Conservation (phyloP, 2,797 vertebrate genomes). For the Schizopygopsis pylzovi region DNA sequence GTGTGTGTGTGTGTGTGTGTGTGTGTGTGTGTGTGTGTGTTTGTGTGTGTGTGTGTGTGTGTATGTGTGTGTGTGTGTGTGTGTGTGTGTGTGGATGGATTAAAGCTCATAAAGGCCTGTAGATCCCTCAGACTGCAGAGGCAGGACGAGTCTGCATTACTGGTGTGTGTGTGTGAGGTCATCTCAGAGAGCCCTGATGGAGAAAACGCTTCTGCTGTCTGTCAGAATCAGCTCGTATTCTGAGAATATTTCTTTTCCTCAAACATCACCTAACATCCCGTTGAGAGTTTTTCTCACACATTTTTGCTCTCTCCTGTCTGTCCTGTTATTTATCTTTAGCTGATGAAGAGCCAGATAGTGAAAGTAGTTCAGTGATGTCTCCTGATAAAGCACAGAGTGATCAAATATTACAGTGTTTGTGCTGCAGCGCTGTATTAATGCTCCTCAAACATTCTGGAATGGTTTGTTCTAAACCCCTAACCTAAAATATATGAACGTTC, state of each 20-base stretch:
- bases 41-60: too few species aligned
- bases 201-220: conserved; percentile 9
- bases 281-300: not conserved
- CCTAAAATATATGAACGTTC: not conserved
- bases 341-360: conserved; percentile 20
- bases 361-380: conserved; percentile 15
- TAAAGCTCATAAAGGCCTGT: conserved; percentile 83
- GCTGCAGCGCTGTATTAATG: not conserved
- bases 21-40: too few species aligned
- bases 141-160: conserved; percentile 75
- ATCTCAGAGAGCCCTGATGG: conserved; percentile 9
- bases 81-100: conserved; percentile 78
- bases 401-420: not conserved
- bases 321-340: conserved; percentile 31
- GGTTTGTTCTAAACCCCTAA: not conserved
- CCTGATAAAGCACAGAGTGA: conserved; percentile 4
- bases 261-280: not conserved
- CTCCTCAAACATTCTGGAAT: not conserved
- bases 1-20: conserved; percentile 63
- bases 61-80: conserved; percentile 45
- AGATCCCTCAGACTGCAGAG: conserved; percentile 85
- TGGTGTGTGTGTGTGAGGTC: conserved; percentile 34
- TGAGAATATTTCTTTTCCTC: not conserved
- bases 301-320: conserved; percentile 1
- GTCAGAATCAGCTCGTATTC: not conserved